Conservation (phyloP, 2,113 vertebrate species). For the Dendropsophus ebraccatus region DNA sequence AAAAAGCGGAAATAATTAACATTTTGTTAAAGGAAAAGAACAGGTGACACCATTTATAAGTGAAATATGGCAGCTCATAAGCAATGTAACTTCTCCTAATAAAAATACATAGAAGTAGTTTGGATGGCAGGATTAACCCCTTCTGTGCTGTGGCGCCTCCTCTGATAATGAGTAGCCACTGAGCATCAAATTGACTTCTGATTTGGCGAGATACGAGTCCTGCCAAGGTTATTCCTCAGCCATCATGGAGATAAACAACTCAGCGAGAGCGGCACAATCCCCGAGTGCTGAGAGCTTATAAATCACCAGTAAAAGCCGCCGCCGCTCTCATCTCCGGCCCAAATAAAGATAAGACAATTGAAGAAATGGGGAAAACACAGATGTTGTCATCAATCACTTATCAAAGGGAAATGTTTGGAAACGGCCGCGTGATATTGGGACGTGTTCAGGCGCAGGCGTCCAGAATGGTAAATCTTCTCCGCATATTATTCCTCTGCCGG, state of each 20-base stretch:
- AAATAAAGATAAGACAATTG: conserved; percentile 55
- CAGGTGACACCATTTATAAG: not conserved
- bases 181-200: not conserved
- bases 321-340: conserved; percentile 40
- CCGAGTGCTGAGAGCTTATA: conserved; percentile 27
- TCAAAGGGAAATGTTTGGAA: conserved; percentile 33
- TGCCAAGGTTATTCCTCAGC: conserved; percentile 43
- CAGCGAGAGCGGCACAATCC: conserved; percentile 25
- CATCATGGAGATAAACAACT: conserved; percentile 23
- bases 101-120: not conserved
- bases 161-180: not conserved
- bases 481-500: not conserved
- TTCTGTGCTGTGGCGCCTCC: not conserved
- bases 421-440: conserved; percentile 20
- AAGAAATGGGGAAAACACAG: conserved; percentile 31
- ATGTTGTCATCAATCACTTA: conserved; percentile 44
- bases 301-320: conserved; percentile 45
- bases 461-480: not conserved
- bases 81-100: not conserved
- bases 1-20: too few relatives aligned
- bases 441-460: conserved; percentile 18
- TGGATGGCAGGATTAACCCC: not conserved
- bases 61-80: too few relatives aligned
- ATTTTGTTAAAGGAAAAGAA: not conserved
- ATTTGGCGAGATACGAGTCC: conserved; percentile 5